A percentile compares a stretch with the other conserved stretches of the same genome.
Evolutionary conservation across 2,113 vertebrate species (phyloP).

Genomic region (Lonchura striata): DNA sequence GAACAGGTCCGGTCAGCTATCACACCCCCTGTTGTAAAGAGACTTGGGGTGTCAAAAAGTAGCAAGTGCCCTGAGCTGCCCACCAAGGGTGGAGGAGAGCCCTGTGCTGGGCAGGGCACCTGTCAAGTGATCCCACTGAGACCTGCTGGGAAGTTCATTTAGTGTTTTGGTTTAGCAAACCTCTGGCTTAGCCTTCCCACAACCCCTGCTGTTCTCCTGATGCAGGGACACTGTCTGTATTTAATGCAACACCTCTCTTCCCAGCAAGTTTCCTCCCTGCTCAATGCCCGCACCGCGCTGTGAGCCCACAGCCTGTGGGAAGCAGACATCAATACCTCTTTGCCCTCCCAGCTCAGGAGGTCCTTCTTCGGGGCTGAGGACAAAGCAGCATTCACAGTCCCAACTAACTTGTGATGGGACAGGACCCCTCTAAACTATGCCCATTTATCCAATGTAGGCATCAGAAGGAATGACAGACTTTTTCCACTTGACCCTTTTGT

Average conservation of each 20-base stretch:
- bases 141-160: not conserved
- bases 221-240: not conserved
- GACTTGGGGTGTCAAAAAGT: not conserved
- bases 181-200: not conserved
- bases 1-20: not conserved
- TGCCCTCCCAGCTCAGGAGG: not conserved
- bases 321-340: not conserved
- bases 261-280: not conserved
- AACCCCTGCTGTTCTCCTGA: not conserved
- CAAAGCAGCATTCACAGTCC: not conserved
- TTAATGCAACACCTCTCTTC: not conserved
- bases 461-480: not conserved
- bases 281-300: accelerated
- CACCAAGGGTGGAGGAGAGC: not conserved
- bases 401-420: not conserved
- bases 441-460: not conserved
- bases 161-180: not conserved
- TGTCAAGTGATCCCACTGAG: accelerated
- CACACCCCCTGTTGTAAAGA: not conserved
- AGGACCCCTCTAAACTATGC: not conserved
- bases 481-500: not conserved
- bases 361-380: not conserved
- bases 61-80: not conserved
- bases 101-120: not conserved
- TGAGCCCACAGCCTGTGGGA: not conserved